phyloP scores from a whole-genome alignment of 1,140 invertebrate species.

The Globodera ellingtonae region DNA sequence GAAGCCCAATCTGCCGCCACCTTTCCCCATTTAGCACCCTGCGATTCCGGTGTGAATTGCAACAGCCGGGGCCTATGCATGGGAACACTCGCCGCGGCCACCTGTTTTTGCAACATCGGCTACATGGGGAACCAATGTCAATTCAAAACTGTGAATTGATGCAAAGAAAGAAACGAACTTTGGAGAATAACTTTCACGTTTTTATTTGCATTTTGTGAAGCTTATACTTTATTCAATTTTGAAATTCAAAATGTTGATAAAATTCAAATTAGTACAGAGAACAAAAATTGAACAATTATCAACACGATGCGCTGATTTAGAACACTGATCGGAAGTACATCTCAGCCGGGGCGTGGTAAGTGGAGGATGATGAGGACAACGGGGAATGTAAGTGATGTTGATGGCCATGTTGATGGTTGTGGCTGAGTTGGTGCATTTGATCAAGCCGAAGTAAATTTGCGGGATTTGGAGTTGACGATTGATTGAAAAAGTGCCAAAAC shows the following conservation, averaged over 20 bases:
- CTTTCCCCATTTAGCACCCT: conserved; percentile 8
- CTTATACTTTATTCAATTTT: not conserved
- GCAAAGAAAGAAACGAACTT: not conserved
- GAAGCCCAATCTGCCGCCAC: not conserved
- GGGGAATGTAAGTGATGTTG: not conserved
- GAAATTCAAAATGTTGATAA: not conserved
- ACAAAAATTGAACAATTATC: not conserved
- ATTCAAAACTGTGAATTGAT: conserved; percentile 18
- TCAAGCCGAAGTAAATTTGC: not conserved
- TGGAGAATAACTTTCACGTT: not conserved
- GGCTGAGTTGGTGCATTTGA: not conserved
- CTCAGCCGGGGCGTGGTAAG: not conserved
- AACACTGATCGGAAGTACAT: conserved; percentile 2
- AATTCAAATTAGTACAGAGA: not conserved
- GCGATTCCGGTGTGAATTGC: conserved; percentile 30
- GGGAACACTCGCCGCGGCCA: conserved; percentile 24
- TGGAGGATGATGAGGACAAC: not conserved
- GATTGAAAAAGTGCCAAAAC: conserved; percentile 2
- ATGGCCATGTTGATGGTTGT: not conserved
- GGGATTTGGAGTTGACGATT: not conserved
- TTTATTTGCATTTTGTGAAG: no score
- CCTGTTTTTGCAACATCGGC: conserved; percentile 39
- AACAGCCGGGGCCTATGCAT: conserved; percentile 38
- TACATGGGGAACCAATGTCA: conserved; percentile 29
- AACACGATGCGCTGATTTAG: not conserved